Evolutionary conservation across 1,140 invertebrate genomes (phyloP), one percentile per base, ranked within the genome.

Genomic region (Drosophila pseudoobscura): DNA sequence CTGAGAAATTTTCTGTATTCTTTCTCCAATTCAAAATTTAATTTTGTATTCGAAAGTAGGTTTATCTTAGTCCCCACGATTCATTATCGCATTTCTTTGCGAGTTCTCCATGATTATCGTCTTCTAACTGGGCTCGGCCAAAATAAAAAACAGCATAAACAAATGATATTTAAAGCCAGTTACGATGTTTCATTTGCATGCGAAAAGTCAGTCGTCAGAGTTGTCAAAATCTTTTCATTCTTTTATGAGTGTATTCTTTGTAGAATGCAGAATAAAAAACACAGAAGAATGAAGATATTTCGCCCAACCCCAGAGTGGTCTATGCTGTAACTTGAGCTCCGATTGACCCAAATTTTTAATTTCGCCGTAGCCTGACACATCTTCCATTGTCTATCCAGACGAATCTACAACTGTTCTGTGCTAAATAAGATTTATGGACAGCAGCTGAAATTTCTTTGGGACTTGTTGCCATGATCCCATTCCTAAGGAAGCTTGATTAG

Each of bases 121-220:
- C 61, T 61, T 58, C 68, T 51, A 75, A 63, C 70, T 75, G 79
- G 79, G 61, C 24, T 75, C 63, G 65, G 54, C 51, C 61, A 57
- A 52, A 47, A 39, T 13, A 39, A 39, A 44, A 9, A 39, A 39
- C 24, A 39, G 26, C 35, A 46, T 31, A 54, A 65, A 44, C 31
- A 51, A 57, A 53, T 51, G 50, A 51, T 63, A 84, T 84, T 64
- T 79, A 83, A 74, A 75, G 75, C 47, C 80, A 83, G 75, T 79
- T 75, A 84, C 54, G 65, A 84, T 47, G 45, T 31, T 63, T 84
- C 58, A 83, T 83, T 83, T 75, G 71, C 75, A 84, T 83, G 80
- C 61, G 65, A 82, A 54, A 41, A 55, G 50, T 68, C 6, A 22
- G 39, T 31, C 43, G 59, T 50, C 44, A 55, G 45, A 41, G 20